Percentiles rank a stretch among this genome's conserved stretches.
phyloP scores from a whole-genome alignment of 2,797 vertebrate species.

The Capromys pilorides region DNA sequence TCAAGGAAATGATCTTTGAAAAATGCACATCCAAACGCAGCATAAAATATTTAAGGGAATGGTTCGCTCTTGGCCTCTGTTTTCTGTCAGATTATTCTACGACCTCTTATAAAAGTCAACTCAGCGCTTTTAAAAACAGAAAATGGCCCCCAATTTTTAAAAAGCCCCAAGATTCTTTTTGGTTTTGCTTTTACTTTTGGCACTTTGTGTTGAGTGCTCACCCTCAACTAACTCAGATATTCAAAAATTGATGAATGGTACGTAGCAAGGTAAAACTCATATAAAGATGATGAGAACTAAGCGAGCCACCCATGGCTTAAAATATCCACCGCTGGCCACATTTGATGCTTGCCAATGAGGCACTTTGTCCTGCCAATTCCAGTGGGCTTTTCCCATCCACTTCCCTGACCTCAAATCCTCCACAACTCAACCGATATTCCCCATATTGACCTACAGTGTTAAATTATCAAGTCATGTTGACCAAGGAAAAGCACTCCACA shows the following conservation, averaged over 20 bases:
- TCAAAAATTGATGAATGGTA: constrained; percentile 62
- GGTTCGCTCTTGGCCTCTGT: constrained; percentile 23
- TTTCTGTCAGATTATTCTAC: constrained; percentile 64
- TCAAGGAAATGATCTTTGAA: constrained; percentile 79
- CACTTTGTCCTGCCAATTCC: background rate
- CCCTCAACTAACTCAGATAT: constrained; percentile 58
- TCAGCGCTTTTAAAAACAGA: constrained; percentile 41
- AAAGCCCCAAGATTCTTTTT: constrained; percentile 62
- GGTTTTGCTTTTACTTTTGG: constrained; percentile 57
- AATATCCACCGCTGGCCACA: background rate
- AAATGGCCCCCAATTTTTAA: constrained; percentile 18
- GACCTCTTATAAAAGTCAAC: constrained; percentile 55
- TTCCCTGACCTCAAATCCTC: background rate
- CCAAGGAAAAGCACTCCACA: background rate
- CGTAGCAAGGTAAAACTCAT: constrained; percentile 58
- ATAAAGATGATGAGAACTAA: background rate
- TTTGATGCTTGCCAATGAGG: background rate
- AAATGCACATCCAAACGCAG: constrained; percentile 56
- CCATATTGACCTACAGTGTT: background rate
- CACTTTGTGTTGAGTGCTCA: constrained; percentile 19
- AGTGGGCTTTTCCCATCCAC: background rate
- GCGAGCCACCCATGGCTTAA: background rate
- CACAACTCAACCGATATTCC: background rate
- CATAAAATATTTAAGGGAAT: constrained; percentile 77
- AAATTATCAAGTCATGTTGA: background rate